Evolutionary conservation across 2,888 invertebrate species (phyloP), one percentile per base, ranked within the genome.

Genomic region (Scaptomyza polygonia): DNA sequence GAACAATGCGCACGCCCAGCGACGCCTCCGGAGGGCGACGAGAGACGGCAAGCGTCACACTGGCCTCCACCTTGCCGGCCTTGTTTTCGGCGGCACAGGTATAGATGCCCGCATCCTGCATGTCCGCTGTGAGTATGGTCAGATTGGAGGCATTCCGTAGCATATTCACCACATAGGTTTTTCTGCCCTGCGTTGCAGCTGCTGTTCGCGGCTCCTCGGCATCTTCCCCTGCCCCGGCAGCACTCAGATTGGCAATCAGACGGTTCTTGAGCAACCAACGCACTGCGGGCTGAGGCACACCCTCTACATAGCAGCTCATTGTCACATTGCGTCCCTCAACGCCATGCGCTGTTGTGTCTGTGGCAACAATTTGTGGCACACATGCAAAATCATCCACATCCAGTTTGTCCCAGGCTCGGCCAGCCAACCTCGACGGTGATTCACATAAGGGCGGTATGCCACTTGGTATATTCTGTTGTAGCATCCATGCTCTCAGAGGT

Each of bases 351-450:
- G 93, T 93, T 9, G 93, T 93, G 44, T 93, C 93, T 8, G 93
- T 91, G 6, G 95, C 94, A 61, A 93, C 93, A 27, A 96, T 95
- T 89, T 94, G 94, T 0, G 96, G 96, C 67, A 93, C 93, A 89
- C 96, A 96, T 1, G 96, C 96, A 88, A 96, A 96, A 77, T 96
- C 96, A 88, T 96, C 96, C 63, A 96, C 91, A 68, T 95, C 95
- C 45, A 96, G 93, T 75, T 94, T 93, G 89, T 96, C 95, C 96
- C 96, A 96, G 2, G 95, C 92, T 72, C 94, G 94, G 5, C 93
- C 93, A 51, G 92, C 92, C 34, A 96, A 90, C 44, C 96, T 92
- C 0, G 93, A 91, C 0, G 96, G 97, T 30, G 93, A 90, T 44
- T 93, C 93, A 84, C 97, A 97, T 3, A 94, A 93, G 0, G 96